These are phyloP conservation scores for Xerus rutilus DNA, from an alignment of 2,797 vertebrate species.

Conservation along the genomic window DNA sequence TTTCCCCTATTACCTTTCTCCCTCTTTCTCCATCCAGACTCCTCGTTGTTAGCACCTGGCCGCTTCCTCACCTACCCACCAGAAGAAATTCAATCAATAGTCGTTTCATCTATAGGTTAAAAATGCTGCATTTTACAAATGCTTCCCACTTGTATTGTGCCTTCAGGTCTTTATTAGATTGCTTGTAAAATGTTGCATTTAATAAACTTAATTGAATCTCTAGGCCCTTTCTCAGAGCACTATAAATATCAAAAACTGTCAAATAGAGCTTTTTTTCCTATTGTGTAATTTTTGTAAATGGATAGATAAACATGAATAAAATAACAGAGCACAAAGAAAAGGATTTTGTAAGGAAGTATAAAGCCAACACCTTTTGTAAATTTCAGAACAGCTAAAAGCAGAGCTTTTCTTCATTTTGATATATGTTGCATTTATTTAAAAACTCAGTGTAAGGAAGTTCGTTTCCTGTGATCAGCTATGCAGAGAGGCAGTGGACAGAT, in stretches of 20 bases:
- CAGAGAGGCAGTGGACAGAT: not conserved
- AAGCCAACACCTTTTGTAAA: slow-evolving; percentile 65
- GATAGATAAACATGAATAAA: slow-evolving; percentile 79
- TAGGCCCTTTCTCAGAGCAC: slow-evolving; percentile 65
- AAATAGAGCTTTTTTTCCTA: slow-evolving; percentile 44
- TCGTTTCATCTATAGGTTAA: slow-evolving; percentile 7
- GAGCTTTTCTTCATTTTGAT: slow-evolving; percentile 40
- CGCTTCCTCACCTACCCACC: not conserved
- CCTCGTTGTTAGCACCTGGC: not conserved
- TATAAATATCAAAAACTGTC: slow-evolving; percentile 75
- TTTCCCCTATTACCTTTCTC: not conserved
- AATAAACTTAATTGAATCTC: slow-evolving; percentile 76
- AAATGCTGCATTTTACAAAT: slow-evolving; percentile 59
- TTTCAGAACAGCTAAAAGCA: slow-evolving; percentile 48
- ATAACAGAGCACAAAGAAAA: slow-evolving; percentile 73
- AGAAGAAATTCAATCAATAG: not conserved
- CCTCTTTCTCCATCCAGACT: not conserved
- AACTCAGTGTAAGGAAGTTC: slow-evolving; percentile 26
- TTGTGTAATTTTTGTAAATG: slow-evolving; percentile 77
- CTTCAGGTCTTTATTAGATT: slow-evolving; percentile 68
- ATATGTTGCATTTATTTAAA: slow-evolving; percentile 51
- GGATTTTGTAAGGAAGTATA: slow-evolving; percentile 73
- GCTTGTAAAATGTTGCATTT: slow-evolving; percentile 73
- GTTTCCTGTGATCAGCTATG: not conserved
- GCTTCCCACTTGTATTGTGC: slow-evolving; percentile 37